Evolutionary conservation across 2,888 invertebrate species (phyloP).

Genomic region (Eristalis intricaria): DNA sequence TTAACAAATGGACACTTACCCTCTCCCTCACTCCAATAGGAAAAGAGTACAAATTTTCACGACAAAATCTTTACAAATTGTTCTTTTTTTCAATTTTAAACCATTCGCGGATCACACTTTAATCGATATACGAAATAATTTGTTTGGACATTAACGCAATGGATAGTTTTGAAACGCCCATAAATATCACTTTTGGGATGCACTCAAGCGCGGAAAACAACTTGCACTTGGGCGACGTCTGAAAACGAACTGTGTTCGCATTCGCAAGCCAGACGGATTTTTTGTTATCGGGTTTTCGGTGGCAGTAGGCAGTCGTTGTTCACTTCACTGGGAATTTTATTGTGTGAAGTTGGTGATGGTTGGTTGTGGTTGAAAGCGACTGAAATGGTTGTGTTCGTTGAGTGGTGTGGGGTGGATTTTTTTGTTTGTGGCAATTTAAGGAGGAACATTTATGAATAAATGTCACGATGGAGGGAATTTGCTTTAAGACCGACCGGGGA

Average conservation of each 20-base stretch:
- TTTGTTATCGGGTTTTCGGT: constrained; percentile 63
- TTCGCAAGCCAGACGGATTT: constrained; percentile 59
- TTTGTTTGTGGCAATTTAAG: too few relatives aligned
- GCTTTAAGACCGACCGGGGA: too few relatives aligned
- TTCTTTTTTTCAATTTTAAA: constrained; percentile 17
- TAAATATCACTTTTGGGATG: constrained; percentile 26
- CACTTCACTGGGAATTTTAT: constrained; percentile 37
- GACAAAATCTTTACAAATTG: constrained; percentile 11
- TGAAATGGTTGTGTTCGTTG: constrained; percentile 14
- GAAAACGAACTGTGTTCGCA: constrained; percentile 69
- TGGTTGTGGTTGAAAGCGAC: not conserved
- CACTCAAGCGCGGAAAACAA: constrained; percentile 18
- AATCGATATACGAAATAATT: constrained; percentile 1
- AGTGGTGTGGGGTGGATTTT: not conserved
- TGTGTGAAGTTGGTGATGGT: constrained; percentile 37
- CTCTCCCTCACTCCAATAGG: constrained; percentile 55
- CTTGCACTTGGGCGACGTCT: constrained; percentile 40
- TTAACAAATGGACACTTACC: constrained; percentile 64
- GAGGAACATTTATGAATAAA: too few relatives aligned
- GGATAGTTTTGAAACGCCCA: constrained; percentile 56
- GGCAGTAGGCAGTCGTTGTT: constrained; percentile 29
- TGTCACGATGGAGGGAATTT: too few relatives aligned
- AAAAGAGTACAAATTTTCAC: constrained; percentile 56
- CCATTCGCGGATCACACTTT: constrained; percentile 18
- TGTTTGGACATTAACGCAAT: constrained; percentile 21